Evolutionary conservation across 30 jellyfish, hydroid and myxozoan genomes (phyloP).

Genomic region (Catostylus mosaicus): DNA sequence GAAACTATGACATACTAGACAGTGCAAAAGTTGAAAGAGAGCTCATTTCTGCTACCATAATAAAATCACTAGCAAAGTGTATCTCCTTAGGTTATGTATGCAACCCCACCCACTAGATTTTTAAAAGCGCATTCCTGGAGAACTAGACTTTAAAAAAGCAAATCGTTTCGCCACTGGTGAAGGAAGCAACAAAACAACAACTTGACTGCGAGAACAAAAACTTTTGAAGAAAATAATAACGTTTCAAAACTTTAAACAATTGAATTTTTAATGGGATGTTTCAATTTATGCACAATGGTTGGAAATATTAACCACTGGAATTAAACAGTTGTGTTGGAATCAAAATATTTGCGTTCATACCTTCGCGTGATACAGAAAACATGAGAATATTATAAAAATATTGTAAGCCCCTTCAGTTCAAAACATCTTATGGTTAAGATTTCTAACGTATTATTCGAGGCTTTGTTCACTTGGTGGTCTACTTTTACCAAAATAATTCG

Average conservation of each 20-base stretch:
- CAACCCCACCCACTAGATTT: no score
- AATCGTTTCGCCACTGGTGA: no score
- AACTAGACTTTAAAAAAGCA: no score
- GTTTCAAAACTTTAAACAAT: neutral
- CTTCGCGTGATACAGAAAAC: neutral
- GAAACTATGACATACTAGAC: no score
- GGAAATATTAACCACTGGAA: constrained; percentile 3
- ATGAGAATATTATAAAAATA: neutral
- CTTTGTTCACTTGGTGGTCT: constrained; percentile 10
- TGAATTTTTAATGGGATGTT: neutral
- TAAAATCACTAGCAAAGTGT: no score
- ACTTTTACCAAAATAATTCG: neutral
- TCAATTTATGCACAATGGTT: neutral
- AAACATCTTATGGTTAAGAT: neutral
- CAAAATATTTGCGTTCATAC: neutral
- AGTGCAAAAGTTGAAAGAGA: no score
- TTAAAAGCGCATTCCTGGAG: no score
- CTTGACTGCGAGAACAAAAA: neutral
- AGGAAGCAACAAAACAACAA: neutral
- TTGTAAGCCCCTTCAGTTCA: neutral
- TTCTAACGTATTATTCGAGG: neutral
- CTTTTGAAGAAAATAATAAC: neutral
- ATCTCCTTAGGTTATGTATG: no score
- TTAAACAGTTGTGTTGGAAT: neutral
- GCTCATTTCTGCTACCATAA: no score